phyloP scores from a whole-genome alignment of 2,888 invertebrate species.

The Nesidiocoris tenuis region DNA sequence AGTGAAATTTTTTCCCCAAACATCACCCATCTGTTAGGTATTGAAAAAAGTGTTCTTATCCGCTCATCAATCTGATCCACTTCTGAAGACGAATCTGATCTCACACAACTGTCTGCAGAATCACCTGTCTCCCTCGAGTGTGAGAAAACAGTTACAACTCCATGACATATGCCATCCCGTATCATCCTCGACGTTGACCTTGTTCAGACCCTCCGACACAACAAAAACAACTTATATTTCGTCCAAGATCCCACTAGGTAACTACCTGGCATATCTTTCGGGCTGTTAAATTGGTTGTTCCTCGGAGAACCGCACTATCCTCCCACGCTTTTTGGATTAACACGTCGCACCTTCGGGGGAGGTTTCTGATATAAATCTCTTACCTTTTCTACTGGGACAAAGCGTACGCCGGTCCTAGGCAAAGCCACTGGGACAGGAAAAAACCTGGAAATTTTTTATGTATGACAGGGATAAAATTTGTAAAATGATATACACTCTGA shows the following conservation, averaged over 20 bases:
- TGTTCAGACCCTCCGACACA: constrained; percentile 13
- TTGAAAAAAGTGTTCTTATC: background rate
- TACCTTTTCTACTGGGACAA: background rate
- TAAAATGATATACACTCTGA: constrained; percentile 32
- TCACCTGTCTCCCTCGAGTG: background rate
- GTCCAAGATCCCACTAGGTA: background rate
- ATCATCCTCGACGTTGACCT: constrained; percentile 18
- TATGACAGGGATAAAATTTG: constrained; percentile 35
- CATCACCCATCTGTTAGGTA: no score
- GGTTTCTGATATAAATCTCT: constrained; percentile 33
- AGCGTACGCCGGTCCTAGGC: constrained; percentile 1
- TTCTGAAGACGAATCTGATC: background rate
- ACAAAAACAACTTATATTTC: background rate
- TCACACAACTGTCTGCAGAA: background rate
- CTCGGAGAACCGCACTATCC: background rate
- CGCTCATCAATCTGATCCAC: background rate
- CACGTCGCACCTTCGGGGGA: constrained; percentile 29
- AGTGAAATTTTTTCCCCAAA: no score
- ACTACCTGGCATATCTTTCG: background rate
- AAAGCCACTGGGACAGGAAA: constrained; percentile 6
- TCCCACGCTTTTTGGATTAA: constrained; percentile 40
- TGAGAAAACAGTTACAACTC: constrained; percentile 24
- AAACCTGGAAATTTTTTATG: constrained; percentile 1
- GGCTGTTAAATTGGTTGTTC: background rate
- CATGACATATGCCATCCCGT: constrained; percentile 37